Percentiles rank a stretch among this genome's conserved stretches.
These are phyloP conservation scores for Eupeodes latifasciatus DNA, from an alignment of 2,888 invertebrate species.

Conservation along the genomic window DNA sequence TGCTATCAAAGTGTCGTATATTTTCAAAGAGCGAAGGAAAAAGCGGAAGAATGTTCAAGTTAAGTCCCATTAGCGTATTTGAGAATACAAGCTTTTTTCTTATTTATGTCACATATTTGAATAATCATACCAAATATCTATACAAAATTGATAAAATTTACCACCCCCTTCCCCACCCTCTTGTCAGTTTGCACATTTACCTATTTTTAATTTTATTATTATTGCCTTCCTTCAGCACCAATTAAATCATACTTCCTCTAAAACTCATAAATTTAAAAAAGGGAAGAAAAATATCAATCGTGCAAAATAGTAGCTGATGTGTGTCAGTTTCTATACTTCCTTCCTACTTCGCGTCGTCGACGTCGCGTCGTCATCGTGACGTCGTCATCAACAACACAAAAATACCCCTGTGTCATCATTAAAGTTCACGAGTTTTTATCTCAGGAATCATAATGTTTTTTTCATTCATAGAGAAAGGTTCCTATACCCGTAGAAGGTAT, in stretches of 20 bases:
- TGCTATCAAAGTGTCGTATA: too few species aligned
- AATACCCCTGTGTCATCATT: slow-evolving; percentile 24
- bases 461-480: not conserved
- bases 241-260: not conserved
- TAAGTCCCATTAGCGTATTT: too few species aligned
- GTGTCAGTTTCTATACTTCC: slow-evolving; percentile 10
- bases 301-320: not conserved
- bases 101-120: too few species aligned
- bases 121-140: too few species aligned
- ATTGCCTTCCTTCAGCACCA: not conserved
- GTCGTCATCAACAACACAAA: slow-evolving; percentile 7
- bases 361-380: too few species aligned
- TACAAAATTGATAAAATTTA: not conserved
- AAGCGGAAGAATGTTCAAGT: too few species aligned
- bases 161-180: not conserved
- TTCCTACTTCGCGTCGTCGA: not conserved
- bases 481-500: not conserved
- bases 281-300: slow-evolving; percentile 3
- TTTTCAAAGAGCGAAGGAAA: too few species aligned
- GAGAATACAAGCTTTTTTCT: too few species aligned
- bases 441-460: slow-evolving; percentile 17
- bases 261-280: slow-evolving; percentile 4
- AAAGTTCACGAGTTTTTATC: slow-evolving; percentile 23
- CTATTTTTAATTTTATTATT: not conserved
- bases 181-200: not conserved